Percentiles rank a stretch among this genome's conserved stretches.
Conservation (phyloP, 2,888 invertebrate genomes). For the Plebejus anna region DNA sequence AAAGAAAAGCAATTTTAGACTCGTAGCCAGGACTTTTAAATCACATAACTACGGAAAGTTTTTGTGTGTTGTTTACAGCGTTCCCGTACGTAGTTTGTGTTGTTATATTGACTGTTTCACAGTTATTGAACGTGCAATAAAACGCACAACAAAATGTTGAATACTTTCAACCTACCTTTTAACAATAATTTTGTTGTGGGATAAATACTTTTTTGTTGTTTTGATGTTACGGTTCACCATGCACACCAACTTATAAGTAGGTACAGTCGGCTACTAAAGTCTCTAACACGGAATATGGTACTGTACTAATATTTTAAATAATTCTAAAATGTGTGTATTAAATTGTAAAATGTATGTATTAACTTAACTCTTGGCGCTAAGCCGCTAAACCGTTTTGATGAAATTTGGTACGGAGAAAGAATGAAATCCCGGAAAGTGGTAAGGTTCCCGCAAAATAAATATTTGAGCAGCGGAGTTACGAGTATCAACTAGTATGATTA, state of each 20-base stretch:
- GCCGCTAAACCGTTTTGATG: too few species aligned
- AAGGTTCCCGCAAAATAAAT: too few species aligned
- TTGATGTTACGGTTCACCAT: background rate
- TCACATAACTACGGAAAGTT: background rate
- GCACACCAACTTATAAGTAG: background rate
- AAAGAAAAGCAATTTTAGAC: background rate
- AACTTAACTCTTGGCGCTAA: too few species aligned
- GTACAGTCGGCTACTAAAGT: background rate
- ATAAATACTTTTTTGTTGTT: background rate
- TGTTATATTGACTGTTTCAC: background rate
- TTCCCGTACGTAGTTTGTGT: background rate
- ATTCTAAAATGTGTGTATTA: too few species aligned
- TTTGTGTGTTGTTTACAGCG: background rate
- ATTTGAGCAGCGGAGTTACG: too few species aligned
- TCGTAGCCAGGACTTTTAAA: background rate
- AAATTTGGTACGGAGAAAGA: too few species aligned
- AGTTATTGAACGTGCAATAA: slow-evolving; percentile 13
- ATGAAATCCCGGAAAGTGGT: too few species aligned
- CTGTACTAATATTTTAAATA: too few species aligned
- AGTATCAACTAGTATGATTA: background rate
- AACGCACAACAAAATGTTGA: slow-evolving; percentile 1
- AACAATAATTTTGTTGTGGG: too few species aligned
- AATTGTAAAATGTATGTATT: too few species aligned
- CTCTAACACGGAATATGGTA: too few species aligned
- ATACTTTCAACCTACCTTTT: too few species aligned